These are phyloP conservation scores for Sogatella furcifera DNA, from an alignment of 1,140 invertebrate genomes.

Conservation along the genomic window DNA sequence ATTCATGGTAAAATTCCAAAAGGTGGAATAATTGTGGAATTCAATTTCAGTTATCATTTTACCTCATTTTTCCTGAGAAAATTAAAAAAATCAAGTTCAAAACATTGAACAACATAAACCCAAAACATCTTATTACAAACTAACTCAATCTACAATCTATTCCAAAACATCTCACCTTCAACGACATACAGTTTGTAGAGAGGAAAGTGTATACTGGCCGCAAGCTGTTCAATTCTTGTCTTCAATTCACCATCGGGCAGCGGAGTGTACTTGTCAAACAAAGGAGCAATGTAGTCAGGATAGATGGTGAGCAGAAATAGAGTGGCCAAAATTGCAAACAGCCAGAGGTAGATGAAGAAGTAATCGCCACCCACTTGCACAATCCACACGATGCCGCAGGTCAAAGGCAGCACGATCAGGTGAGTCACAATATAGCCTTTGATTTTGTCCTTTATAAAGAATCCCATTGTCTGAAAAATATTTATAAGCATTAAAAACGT, in stretches of 20 bases:
- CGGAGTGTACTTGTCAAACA: conserved; percentile 98
- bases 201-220: conserved; percentile 80
- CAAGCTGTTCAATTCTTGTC: conserved; percentile 78
- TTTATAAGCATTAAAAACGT: too few relatives aligned
- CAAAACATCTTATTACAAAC: too few relatives aligned
- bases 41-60: too few relatives aligned
- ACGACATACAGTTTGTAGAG: conserved; percentile 94
- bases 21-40: too few relatives aligned
- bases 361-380: conserved; percentile 79
- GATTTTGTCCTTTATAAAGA: conserved; percentile 90
- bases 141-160: too few relatives aligned
- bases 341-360: conserved; percentile 94
- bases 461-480: conserved; percentile 59
- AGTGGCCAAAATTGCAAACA: conserved; percentile 67
- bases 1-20: too few relatives aligned
- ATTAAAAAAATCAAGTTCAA: too few relatives aligned
- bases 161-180: conserved; percentile 50
- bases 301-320: conserved; percentile 83
- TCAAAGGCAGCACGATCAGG: conserved; percentile 66
- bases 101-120: too few relatives aligned
- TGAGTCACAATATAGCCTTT: conserved; percentile 76
- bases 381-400: conserved; percentile 74
- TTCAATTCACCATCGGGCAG: conserved; percentile 83
- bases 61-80: too few relatives aligned
- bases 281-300: conserved; percentile 91